A percentile compares a stretch with the other conserved stretches of the same genome.
phyloP scores from a whole-genome alignment of 2,113 vertebrate species.

The Ibidorhyncha struthersii region DNA sequence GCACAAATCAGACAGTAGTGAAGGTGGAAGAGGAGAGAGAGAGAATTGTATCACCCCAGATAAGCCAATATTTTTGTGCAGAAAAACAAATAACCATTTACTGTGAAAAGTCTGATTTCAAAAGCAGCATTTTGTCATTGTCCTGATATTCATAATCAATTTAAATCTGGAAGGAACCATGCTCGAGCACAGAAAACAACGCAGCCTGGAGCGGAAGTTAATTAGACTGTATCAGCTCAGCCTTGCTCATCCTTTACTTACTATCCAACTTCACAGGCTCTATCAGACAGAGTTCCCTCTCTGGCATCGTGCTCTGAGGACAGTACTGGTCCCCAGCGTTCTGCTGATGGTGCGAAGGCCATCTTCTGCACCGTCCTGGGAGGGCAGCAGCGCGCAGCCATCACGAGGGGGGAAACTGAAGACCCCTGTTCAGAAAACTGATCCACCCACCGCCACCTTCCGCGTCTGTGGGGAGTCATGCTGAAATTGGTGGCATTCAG shows the following conservation, averaged over 20 bases:
- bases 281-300: background rate
- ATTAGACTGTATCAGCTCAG: constrained; percentile 3
- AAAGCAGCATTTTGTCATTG: constrained; percentile 24
- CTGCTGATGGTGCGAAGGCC: background rate
- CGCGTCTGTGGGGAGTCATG: rapidly evolving
- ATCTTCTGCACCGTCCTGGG: background rate
- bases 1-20: constrained; percentile 40
- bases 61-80: constrained; percentile 12
- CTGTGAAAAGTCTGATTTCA: constrained; percentile 28
- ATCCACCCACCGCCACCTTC: rapidly evolving
- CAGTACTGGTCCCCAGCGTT: background rate
- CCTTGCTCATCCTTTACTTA: background rate
- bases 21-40: background rate
- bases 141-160: constrained; percentile 33
- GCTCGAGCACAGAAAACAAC: background rate
- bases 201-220: background rate
- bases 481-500: rapidly evolving
- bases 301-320: background rate
- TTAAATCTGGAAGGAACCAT: constrained; percentile 23
- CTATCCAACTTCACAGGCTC: background rate
- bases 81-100: constrained; percentile 42
- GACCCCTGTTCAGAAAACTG: background rate
- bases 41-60: background rate
- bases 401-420: background rate
- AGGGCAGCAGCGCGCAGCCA: background rate